Evolutionary conservation across 2,797 vertebrate genomes (phyloP), one percentile per base, ranked within the genome.

Genomic region (Coracias cyanogaster): DNA sequence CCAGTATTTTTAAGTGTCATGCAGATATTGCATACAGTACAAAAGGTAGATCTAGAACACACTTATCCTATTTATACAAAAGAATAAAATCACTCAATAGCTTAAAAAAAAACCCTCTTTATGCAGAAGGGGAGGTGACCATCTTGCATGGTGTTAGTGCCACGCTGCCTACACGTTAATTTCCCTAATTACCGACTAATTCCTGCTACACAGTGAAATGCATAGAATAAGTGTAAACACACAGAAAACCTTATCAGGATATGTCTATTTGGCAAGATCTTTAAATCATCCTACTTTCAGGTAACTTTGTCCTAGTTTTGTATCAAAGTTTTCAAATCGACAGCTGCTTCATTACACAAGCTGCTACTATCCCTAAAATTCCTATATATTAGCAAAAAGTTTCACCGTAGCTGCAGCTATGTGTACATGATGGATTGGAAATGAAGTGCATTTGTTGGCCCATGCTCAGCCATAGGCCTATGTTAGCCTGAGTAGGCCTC

Each of bases 361-460:
- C 43, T 83, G 39, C 28, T 52, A 54, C 49, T 29, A 49, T 20
- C 20, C 20, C 17, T 37, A 29, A 84, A 91, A 64, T 26, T 21
- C 29, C 6, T 41, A 12, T 4, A 3, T 8, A 60, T 16, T 37
- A 77, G 22, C 55, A 81, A 49, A 19, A 57, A 49, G 14, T 45
- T 78, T 45, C 25, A 37, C 22, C 7, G 15, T 8, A n/a, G 39
- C 24, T 69, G 31, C 61, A 61, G 9, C 33, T 52, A 28, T 65
- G 7, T 1, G 25, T 31, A 78, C 0, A 2, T 11, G 10, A 52
- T 4, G 7, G 10, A 58, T 10, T 5, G 20, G 20, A 46, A 86
- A 43, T 29, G 39, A 84, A 43, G 28, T 10, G 7, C 21, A 35
- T 41, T 35, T 91, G 18, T 49, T 8, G 4, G 25, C 52, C 35